phyloP scores from a whole-genome alignment of 2,797 vertebrate species.

The Syndactyla subalaris region DNA sequence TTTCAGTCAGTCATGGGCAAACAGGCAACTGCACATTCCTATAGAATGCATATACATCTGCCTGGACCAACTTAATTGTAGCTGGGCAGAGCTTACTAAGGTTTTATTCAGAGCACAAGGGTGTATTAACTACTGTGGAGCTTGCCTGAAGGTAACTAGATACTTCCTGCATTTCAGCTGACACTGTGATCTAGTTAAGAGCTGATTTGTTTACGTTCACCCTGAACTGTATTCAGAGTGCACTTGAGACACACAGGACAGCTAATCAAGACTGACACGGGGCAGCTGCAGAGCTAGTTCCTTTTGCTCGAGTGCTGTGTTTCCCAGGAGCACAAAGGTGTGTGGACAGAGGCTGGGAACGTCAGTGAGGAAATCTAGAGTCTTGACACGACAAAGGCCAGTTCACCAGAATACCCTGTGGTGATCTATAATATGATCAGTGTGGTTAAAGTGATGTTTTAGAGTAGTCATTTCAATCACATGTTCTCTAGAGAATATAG shows the following conservation, averaged over 20 bases:
- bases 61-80: neutral
- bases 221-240: neutral
- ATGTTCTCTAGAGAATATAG: neutral
- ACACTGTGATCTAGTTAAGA: neutral
- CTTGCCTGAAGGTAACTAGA: neutral
- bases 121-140: neutral
- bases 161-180: neutral
- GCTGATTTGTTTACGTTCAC: neutral
- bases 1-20: neutral
- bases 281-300: neutral
- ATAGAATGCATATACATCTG: neutral
- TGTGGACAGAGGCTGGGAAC: neutral
- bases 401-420: neutral
- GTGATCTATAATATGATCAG: neutral
- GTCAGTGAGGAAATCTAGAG: neutral
- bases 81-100: neutral
- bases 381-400: neutral
- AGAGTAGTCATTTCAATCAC: constrained; percentile 5
- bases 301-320: neutral
- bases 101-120: neutral
- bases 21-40: neutral
- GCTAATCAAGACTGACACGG: neutral
- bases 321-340: neutral
- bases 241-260: neutral
- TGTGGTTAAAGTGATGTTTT: neutral